Base-by-base conservation (phyloP, 1,140 invertebrate genomes). In the Heliconius himera region DNA sequence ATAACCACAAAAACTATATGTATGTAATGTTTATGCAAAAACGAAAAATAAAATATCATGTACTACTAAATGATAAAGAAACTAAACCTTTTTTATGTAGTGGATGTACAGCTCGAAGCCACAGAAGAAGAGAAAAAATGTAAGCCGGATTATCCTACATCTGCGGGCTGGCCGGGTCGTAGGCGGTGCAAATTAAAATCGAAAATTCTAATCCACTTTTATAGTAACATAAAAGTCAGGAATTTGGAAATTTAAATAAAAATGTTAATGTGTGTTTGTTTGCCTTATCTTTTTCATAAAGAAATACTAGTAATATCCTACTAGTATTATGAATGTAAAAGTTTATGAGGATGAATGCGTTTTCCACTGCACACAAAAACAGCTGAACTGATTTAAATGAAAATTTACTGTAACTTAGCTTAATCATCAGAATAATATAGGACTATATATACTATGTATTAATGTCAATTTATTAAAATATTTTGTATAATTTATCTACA, bases 61-160 rank as follows among this genome's bases (percentile, higher is more conserved):
- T 56, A 54, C 11, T 51, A 51, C 51, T 8, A 22, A 56, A n/a
- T 56, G 20, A 3, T 56, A n/a, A 11, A 56, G 29, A 56, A 56
- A 22, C 51, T 74, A 56, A 60, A 29, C 29, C 18, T 56, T 60
- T 51, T 60, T 74, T 74, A 56, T 51, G 29, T 74, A 36, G 56
- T 20, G 51, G 3, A 18, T 75, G 54, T 41, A 73, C 20, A 60
- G 73, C 56, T 51, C 41, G 20, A 74, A 74, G 73, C 73, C 78
- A 38, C 73, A 9, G 46, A 79, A 79, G 78, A 79, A 79, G 75
- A 79, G 73, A 79, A 79, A 79, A 79, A 79, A 70, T 54, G 75
- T 74, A 79, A 79, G 56, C 78, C 78, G 46, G 78, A 74, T 75
- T 75, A 79, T 75, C 78, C 78, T 49, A 46, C 51, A 73, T 70